Evolutionary conservation across 2,113 vertebrate species (phyloP).

Genomic region (Ptilorrhoa leucosticta): DNA sequence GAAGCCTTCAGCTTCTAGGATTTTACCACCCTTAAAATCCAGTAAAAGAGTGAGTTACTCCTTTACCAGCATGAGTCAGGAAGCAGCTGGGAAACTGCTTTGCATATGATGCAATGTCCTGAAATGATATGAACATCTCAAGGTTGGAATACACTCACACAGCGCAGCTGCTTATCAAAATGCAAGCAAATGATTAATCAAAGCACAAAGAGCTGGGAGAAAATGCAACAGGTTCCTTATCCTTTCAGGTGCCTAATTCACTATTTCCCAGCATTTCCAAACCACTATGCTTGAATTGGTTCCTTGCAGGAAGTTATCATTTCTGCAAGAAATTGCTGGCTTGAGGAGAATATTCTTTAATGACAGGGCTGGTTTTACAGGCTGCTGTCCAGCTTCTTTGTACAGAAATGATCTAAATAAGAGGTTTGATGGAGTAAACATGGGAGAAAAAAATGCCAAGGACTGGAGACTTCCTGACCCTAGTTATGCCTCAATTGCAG

Average conservation of each 20-base stretch:
- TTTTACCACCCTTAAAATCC: background rate
- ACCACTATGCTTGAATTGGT: background rate
- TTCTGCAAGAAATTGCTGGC: background rate
- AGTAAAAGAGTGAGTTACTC: background rate
- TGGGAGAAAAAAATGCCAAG: background rate
- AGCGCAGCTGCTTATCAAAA: constrained; percentile 3
- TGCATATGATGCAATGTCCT: background rate
- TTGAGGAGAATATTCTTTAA: background rate
- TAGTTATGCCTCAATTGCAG: background rate
- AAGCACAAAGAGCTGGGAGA: background rate
- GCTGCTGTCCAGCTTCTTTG: background rate
- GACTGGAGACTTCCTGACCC: background rate
- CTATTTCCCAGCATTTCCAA: background rate
- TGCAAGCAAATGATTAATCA: background rate
- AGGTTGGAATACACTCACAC: background rate
- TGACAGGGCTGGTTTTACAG: background rate
- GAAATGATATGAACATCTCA: background rate
- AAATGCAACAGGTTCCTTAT: background rate
- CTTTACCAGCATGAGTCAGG: background rate
- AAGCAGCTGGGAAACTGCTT: background rate
- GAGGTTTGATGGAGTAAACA: background rate
- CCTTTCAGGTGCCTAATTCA: background rate
- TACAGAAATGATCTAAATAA: background rate
- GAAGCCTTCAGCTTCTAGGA: background rate
- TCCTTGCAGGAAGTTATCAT: background rate